phyloP scores from a whole-genome alignment of 2,888 invertebrate genomes.

The Graphium colonna region DNA sequence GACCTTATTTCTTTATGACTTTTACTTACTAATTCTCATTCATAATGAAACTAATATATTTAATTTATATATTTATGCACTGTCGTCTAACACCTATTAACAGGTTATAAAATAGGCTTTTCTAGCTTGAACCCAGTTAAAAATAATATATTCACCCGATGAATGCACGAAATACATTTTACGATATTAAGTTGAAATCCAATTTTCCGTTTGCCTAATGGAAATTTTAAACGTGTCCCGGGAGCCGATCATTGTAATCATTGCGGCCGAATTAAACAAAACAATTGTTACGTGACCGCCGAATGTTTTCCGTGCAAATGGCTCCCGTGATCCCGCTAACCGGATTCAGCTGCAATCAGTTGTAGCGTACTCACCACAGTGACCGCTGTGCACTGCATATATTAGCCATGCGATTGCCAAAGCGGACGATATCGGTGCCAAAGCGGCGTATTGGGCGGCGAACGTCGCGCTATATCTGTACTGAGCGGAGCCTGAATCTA shows the following conservation, averaged over 20 bases:
- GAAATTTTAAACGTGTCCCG: too few species aligned
- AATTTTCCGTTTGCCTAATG: too few species aligned
- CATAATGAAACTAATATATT: too few species aligned
- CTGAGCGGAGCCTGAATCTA: constrained; percentile 76
- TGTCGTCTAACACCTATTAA: too few species aligned
- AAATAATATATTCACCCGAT: too few species aligned
- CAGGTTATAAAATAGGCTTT: too few species aligned
- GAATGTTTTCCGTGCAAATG: constrained; percentile 11
- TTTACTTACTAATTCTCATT: too few species aligned
- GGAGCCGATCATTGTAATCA: not conserved
- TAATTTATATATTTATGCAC: too few species aligned
- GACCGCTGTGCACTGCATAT: constrained; percentile 79
- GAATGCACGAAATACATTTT: too few species aligned
- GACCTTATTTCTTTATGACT: too few species aligned
- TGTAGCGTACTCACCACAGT: constrained; percentile 61
- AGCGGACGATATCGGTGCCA: constrained; percentile 82
- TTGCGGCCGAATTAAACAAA: not conserved
- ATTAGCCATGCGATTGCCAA: constrained; percentile 83
- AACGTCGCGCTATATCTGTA: constrained; percentile 81
- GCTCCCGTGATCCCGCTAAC: constrained; percentile 9
- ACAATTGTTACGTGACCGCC: constrained; percentile 12
- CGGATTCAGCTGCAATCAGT: constrained; percentile 16
- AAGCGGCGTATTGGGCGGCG: constrained; percentile 82
- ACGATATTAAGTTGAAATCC: too few species aligned
- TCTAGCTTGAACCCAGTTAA: too few species aligned